Evolutionary conservation across 2,888 invertebrate species (phyloP), one percentile per base, ranked within the genome.

Genomic region (Dinocampus coccinellae): DNA sequence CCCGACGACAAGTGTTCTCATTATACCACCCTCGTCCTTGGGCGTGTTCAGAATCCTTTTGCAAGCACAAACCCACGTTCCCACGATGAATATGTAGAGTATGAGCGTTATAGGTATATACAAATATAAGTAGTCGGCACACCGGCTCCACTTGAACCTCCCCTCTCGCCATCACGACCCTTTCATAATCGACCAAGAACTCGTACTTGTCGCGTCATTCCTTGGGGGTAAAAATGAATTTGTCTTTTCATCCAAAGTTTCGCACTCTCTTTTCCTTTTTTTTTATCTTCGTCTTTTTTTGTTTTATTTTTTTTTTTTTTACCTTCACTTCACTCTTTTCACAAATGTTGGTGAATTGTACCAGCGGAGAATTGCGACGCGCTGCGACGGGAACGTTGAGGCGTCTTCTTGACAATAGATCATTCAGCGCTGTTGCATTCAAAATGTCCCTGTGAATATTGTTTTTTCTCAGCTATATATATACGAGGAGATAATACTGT

Each of bases 1-100:
- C 75, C 33, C 7, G 39, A 69, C 77, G 79, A 77, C 82, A 75
- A 81, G 80, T 79, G 80, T 81, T 76, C 80, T 81, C 79, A 80
- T 81, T 81, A 77, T 76, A 73, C 61, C 73, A 72, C 69, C 70
- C 69, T 62, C 52, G 52, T 69, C 64, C 47, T 64, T 63, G 58
- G 61, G 55, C 57, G 62, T 64, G 71, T 73, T 73, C 58, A 52
- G 71, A 74, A 66, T 76, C 70, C 62, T 72, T 66, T 60, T 64
- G 64, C 66, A 61, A 52, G 36, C 64, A 65, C 52, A 61, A 9
- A 39, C 39, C 26, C 34, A 62, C 33, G 55, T 67, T 71, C 71
- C 71, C 71, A 67, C 71, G 71, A 62, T 71, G 66, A 62, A 55
- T 67, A 62, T 66, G 26, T 58, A 33, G 11, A 69, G 34, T 13